A percentile compares a stretch with the other conserved stretches of the same genome.
phyloP scores from a whole-genome alignment of 2,113 vertebrate species.

The Otus sunia region DNA sequence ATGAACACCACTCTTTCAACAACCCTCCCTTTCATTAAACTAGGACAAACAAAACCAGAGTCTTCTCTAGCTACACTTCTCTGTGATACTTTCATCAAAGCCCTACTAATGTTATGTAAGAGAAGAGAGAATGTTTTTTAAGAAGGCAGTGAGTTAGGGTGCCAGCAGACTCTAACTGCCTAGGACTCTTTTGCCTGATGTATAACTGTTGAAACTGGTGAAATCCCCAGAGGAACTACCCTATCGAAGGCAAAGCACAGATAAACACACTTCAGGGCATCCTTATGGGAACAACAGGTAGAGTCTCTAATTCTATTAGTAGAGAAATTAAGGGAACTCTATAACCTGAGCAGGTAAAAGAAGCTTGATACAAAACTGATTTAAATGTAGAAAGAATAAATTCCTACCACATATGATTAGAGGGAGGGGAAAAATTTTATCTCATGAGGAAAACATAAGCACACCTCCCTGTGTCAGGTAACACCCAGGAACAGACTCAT shows the following conservation, averaged over 20 bases:
- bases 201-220: not conserved
- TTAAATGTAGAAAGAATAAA: not conserved
- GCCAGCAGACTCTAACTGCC: not conserved
- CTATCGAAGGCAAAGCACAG: not conserved
- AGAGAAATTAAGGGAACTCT: not conserved
- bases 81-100: not conserved
- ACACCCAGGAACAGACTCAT: not conserved
- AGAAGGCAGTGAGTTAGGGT: not conserved
- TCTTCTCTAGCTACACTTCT: not conserved
- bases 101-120: not conserved
- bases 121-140: not conserved
- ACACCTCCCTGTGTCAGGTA: not conserved
- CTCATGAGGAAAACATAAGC: not conserved
- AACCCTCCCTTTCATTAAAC: not conserved
- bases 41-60: not conserved
- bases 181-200: rapidly evolving
- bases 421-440: not conserved
- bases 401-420: not conserved
- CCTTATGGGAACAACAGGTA: not conserved
- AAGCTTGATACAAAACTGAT: not conserved
- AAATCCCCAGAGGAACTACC: not conserved
- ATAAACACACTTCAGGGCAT: not conserved
- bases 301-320: not conserved
- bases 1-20: not conserved
- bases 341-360: not conserved